Percentiles rank a stretch among this genome's conserved stretches.
These are phyloP conservation scores for Operophtera brumata DNA, from an alignment of 2,888 invertebrate genomes.

Conservation along the genomic window DNA sequence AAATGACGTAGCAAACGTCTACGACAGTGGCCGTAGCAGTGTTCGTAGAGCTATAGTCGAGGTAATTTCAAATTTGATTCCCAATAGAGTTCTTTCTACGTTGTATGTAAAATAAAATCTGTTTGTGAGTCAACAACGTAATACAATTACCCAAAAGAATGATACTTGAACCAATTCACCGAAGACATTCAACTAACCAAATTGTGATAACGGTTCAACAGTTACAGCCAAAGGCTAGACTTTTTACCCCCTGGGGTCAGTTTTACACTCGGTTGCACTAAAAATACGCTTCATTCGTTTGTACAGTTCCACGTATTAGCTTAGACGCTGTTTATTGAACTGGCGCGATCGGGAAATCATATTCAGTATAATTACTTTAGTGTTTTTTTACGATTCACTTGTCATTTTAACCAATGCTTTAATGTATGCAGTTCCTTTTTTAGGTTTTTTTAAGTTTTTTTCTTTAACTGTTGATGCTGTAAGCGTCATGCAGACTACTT, in stretches of 20 bases:
- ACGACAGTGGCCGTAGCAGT: too few species aligned
- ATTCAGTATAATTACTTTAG: too few species aligned
- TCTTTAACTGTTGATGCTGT: too few species aligned
- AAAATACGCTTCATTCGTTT: slow-evolving; percentile 1
- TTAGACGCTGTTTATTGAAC: neutral
- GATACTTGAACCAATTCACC: neutral
- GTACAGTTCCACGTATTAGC: slow-evolving; percentile 8
- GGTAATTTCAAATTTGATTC: neutral
- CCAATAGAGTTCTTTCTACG: neutral
- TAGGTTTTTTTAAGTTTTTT: too few species aligned
- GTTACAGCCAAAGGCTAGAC: neutral
- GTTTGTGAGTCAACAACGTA: neutral
- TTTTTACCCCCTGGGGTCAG: neutral
- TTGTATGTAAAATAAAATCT: neutral
- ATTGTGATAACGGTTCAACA: neutral
- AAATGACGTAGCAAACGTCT: too few species aligned
- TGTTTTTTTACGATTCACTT: too few species aligned
- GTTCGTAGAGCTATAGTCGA: too few species aligned
- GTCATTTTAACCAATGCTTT: too few species aligned
- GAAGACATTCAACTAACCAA: neutral
- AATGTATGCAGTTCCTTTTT: too few species aligned
- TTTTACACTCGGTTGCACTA: slow-evolving; percentile 1
- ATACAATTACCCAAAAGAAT: neutral
- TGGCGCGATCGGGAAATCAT: too few species aligned
- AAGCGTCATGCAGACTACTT: too few species aligned